A percentile compares a stretch with the other conserved stretches of the same genome.
Conservation (phyloP, 2,113 vertebrate species). For the Nesoenas mayeri region DNA sequence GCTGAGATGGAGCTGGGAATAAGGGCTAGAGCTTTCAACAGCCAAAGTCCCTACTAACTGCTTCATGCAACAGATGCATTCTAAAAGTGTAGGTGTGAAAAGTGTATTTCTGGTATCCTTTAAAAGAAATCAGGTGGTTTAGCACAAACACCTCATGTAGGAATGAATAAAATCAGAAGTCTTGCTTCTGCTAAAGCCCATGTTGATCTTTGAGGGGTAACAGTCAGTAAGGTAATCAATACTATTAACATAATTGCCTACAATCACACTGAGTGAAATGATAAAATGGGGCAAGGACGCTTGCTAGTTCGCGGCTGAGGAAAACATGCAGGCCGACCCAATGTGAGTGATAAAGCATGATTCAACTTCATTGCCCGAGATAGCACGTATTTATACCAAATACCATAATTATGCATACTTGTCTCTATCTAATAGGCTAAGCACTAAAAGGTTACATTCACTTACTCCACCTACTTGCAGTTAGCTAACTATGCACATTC, state of each 20-base stretch:
- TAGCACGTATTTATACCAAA: no score
- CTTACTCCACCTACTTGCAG: no score
- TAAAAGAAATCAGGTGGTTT: background rate
- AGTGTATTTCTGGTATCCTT: slow-evolving; percentile 20
- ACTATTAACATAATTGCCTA: background rate
- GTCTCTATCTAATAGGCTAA: no score
- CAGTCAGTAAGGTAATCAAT: background rate
- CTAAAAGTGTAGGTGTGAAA: slow-evolving; percentile 31
- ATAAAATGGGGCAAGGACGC: background rate
- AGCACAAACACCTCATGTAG: background rate
- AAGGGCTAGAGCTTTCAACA: background rate
- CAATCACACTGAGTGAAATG: background rate
- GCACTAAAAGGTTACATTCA: no score
- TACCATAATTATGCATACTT: no score
- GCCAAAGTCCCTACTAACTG: background rate
- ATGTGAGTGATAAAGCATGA: no score
- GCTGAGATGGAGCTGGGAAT: background rate
- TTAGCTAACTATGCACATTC: no score
- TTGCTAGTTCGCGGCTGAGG: no score
- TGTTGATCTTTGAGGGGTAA: background rate
- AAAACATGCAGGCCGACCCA: no score
- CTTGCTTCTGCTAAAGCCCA: background rate
- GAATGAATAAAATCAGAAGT: background rate
- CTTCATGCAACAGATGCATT: slow-evolving; percentile 32
- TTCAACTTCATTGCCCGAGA: no score